Evolutionary conservation across 2,888 invertebrate genomes (phyloP).

Genomic region (Myopa testacea): DNA sequence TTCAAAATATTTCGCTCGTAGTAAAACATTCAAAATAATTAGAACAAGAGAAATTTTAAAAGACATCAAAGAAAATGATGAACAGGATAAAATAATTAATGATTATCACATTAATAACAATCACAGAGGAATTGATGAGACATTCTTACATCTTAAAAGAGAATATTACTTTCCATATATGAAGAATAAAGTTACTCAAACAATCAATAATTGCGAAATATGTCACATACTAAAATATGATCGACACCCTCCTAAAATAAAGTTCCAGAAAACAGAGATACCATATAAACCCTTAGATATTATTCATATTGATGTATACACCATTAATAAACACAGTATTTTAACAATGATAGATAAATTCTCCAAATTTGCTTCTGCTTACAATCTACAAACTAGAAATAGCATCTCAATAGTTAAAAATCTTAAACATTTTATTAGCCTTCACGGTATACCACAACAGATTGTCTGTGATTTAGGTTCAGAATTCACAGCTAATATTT

Average conservation of each 20-base stretch:
- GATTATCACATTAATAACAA: constrained; percentile 46
- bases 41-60: constrained; percentile 21
- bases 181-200: constrained; percentile 47
- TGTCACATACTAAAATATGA: constrained; percentile 42
- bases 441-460: constrained; percentile 41
- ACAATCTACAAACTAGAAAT: constrained; percentile 36
- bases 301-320: constrained; percentile 44
- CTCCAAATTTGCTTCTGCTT: constrained; percentile 22
- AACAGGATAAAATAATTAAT: constrained; percentile 47
- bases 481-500: constrained; percentile 41
- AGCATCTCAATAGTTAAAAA: constrained; percentile 40
- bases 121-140: constrained; percentile 47
- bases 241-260: constrained; percentile 43
- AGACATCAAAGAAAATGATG: constrained; percentile 38
- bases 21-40: constrained; percentile 31
- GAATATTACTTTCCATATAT: constrained; percentile 46
- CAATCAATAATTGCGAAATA: neutral
- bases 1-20: constrained; percentile 43
- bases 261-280: constrained; percentile 45
- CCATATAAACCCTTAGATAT: constrained; percentile 45
- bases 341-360: constrained; percentile 43
- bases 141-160: constrained; percentile 44
- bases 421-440: constrained; percentile 36
- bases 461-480: constrained; percentile 39
- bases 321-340: constrained; percentile 43